Evolutionary conservation across 2,797 vertebrate genomes (phyloP).

Genomic region (Phrynocephalus forsythii): DNA sequence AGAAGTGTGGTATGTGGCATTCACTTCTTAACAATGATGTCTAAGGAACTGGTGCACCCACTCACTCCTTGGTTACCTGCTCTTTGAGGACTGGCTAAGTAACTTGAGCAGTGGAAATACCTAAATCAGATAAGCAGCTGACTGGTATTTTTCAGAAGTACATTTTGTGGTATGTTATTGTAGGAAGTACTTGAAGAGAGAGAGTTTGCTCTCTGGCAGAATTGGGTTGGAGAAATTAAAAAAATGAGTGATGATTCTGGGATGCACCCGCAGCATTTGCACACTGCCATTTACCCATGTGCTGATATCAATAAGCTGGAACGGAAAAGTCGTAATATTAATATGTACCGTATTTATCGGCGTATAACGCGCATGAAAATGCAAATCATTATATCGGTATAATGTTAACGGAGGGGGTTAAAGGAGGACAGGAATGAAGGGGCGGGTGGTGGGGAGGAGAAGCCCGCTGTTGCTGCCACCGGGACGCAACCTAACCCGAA

Average conservation of each 20-base stretch:
- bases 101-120: neutral
- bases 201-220: neutral
- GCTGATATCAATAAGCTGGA: slow-evolving; percentile 9
- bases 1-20: slow-evolving; percentile 90
- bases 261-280: neutral
- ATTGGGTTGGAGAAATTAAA: slow-evolving; percentile 33
- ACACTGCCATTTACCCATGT: slow-evolving; percentile 1
- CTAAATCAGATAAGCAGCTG: slow-evolving; percentile 33
- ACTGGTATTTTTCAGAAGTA: slow-evolving; percentile 13
- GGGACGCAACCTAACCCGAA: too few species aligned
- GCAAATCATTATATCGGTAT: too few species aligned
- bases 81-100: neutral
- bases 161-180: slow-evolving; percentile 30
- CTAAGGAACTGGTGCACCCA: neutral
- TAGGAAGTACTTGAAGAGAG: slow-evolving; percentile 16
- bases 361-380: too few species aligned
- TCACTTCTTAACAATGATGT: neutral
- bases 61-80: neutral
- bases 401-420: too few species aligned
- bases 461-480: too few species aligned
- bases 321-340: neutral
- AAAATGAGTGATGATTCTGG: neutral
- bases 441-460: too few species aligned
- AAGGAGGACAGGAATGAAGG: too few species aligned
- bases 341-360: too few species aligned